A percentile compares a stretch with the other conserved stretches of the same genome.
phyloP scores from a whole-genome alignment of 2,888 invertebrate species.

The Leucozona laternaria region DNA sequence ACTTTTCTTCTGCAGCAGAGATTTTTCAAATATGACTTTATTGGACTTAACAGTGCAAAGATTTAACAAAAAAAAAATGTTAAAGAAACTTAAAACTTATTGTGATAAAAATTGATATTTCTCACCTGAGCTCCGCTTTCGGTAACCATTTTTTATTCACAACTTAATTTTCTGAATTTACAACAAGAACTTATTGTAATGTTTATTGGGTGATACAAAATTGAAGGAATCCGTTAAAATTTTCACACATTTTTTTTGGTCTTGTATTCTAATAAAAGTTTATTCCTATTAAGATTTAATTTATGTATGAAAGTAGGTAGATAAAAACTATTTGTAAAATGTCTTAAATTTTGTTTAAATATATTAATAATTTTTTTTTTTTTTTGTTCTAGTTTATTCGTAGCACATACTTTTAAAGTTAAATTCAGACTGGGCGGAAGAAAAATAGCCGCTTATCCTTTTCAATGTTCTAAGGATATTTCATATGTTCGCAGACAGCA shows the following conservation, averaged over 20 bases:
- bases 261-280: neutral
- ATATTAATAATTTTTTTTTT: no score
- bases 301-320: neutral
- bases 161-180: constrained; percentile 27
- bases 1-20: neutral
- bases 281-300: neutral
- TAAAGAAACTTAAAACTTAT: neutral
- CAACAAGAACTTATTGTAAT: neutral
- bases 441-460: constrained; percentile 79
- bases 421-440: constrained; percentile 82
- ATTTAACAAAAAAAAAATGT: neutral
- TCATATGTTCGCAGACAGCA: constrained; percentile 54
- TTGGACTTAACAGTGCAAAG: neutral
- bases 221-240: constrained; percentile 7
- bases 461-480: constrained; percentile 77
- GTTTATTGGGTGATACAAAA: constrained; percentile 6
- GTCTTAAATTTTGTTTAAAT: constrained; percentile 19
- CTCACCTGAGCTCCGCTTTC: constrained; percentile 84
- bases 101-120: constrained; percentile 10
- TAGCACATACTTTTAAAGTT: constrained; percentile 81
- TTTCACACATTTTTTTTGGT: constrained; percentile 16
- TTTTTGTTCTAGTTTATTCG: constrained; percentile 77
- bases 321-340: constrained; percentile 14
- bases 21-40: neutral
- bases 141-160: constrained; percentile 82